phyloP scores from a whole-genome alignment of 2,797 vertebrate species.

The Helarctos malayanus region DNA sequence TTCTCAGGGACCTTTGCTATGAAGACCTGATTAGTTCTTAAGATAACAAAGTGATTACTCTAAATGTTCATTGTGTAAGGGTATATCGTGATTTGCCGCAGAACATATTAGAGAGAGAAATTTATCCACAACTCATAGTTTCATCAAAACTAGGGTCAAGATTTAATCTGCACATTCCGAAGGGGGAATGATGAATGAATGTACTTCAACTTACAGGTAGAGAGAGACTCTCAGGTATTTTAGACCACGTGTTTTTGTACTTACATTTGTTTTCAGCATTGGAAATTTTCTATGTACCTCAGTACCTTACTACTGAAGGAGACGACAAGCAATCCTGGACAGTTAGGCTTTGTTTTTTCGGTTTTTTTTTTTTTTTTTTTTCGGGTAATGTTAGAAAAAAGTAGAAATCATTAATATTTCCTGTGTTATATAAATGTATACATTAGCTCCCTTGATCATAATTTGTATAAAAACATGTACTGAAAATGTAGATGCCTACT shows the following conservation, averaged over 20 bases:
- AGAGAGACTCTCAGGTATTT: not conserved
- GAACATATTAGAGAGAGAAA: conserved; percentile 54
- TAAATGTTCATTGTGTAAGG: conserved; percentile 1
- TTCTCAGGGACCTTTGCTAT: conserved; percentile 59
- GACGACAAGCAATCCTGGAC: not conserved
- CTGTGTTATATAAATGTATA: not conserved
- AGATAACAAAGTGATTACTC: conserved; percentile 48
- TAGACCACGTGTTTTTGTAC: not conserved
- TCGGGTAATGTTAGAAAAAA: conserved; percentile 11
- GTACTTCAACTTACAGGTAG: not conserved
- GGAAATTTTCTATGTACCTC: not conserved
- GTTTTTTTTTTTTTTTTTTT: conserved; percentile 56
- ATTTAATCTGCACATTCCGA: not conserved
- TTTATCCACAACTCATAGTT: not conserved
- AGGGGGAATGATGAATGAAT: not conserved
- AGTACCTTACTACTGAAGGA: not conserved
- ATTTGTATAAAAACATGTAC: not conserved
- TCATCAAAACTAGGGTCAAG: conserved; percentile 44
- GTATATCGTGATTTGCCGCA: conserved; percentile 47
- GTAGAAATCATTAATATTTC: not conserved
- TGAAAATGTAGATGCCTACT: not conserved
- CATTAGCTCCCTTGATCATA: not conserved
- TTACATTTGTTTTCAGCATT: conserved; percentile 29
- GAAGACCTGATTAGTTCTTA: conserved; percentile 63
- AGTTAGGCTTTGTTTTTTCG: not conserved